Evolutionary conservation across 2,113 vertebrate species (phyloP), one percentile per base, ranked within the genome.

Genomic region (Probosciger aterrimus): DNA sequence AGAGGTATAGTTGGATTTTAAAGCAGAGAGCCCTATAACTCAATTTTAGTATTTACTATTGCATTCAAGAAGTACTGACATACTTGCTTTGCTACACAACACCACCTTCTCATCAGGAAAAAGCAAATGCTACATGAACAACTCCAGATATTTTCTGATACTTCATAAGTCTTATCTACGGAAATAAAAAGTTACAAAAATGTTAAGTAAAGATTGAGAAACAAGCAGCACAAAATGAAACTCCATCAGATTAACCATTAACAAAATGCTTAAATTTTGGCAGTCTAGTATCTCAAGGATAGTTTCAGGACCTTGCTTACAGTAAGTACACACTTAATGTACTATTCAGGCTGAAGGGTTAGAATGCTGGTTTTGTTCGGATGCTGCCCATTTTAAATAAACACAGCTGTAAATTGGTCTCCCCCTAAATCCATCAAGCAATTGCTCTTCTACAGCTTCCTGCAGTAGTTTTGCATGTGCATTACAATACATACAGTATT

Each of bases 301-400:
- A 59, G 37, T 53, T 84, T 76, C 57, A 57, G 28, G 25, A 17
- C 52, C 37, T 31, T 59, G 14, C 25, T 69, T 24, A 20, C 5
- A 41, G 19, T 23, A 57, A 27, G 11, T 3, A 68, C 2, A 16
- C 22, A 44, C 33, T 77, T n/a, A 3, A 2, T 0, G 7, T 0
- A 1, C 23, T 71, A 37, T 64, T 71, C 57, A 71, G 57, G 91
- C 31, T 9, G 43, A 53, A 68, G 18, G 10, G 3, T 18, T 62
- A 0, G n/a, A 59, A 59, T 3, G 5, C 25, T 24, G 9, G 1
- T 49, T 91, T 59, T 74, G 43, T 68, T 68, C 71, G 74, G 44
- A 14, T 31, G 9, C 24, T 37, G 28, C 3, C 23, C 46, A 33
- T 43, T 65, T 64, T 35, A 55, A 69, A 65, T 12, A 41, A 82